Percentiles rank a stretch among this genome's conserved stretches.
These are phyloP conservation scores for Microtus pennsylvanicus DNA, from an alignment of 2,113 vertebrate species.

Conservation along the genomic window DNA sequence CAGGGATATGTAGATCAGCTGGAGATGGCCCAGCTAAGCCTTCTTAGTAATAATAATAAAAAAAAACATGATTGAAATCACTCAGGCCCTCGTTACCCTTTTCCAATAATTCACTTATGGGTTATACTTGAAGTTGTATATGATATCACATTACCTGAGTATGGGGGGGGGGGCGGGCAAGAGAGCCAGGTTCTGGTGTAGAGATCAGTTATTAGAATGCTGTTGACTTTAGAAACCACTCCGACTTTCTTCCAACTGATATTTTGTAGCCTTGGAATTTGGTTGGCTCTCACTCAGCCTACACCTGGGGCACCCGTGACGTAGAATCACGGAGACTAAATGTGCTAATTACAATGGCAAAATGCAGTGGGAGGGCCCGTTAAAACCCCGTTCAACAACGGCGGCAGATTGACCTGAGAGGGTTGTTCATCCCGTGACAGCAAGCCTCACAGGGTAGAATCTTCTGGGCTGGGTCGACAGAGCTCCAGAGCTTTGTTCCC, in stretches of 20 bases:
- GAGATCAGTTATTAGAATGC: slow-evolving; percentile 67
- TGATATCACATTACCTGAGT: slow-evolving; percentile 60
- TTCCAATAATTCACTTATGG: slow-evolving; percentile 56
- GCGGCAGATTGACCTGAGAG: slow-evolving; percentile 20
- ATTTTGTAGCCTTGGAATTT: slow-evolving; percentile 77
- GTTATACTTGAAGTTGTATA: slow-evolving; percentile 51
- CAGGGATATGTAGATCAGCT: slow-evolving; percentile 18
- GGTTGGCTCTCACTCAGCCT: slow-evolving; percentile 65
- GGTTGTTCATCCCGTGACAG: slow-evolving; percentile 36
- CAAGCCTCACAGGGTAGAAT: background rate
- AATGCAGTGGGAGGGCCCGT: slow-evolving; percentile 45
- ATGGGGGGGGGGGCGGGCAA: background rate
- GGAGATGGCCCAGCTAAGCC: slow-evolving; percentile 57
- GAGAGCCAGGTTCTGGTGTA: slow-evolving; percentile 42
- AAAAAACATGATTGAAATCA: slow-evolving; percentile 68
- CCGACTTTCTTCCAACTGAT: slow-evolving; percentile 34
- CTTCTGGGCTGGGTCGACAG: background rate
- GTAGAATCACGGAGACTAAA: slow-evolving; percentile 59
- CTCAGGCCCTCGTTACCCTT: slow-evolving; percentile 53
- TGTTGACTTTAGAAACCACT: slow-evolving; percentile 69
- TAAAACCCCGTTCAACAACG: slow-evolving; percentile 56
- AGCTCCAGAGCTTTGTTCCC: background rate
- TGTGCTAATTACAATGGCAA: slow-evolving; percentile 59
- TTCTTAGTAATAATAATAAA: slow-evolving; percentile 58
- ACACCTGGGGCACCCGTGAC: slow-evolving; percentile 65